phyloP scores from a whole-genome alignment of 2,113 vertebrate species.

The Suricata suricatta region DNA sequence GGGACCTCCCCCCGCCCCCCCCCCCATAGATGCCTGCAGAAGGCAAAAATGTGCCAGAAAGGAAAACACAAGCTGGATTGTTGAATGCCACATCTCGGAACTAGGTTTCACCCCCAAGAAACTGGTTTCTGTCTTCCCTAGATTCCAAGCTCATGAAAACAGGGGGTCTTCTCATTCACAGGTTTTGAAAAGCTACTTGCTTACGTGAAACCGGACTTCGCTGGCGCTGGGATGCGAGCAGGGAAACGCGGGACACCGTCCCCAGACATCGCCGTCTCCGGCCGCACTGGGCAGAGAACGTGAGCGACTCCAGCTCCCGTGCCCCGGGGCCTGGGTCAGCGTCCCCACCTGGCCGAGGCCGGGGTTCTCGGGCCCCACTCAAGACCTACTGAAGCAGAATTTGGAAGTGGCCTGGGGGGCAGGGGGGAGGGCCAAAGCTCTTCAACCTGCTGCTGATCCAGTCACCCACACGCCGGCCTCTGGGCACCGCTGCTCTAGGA shows the following conservation, averaged over 20 bases:
- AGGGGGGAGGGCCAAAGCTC: background rate
- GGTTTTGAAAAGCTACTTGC: background rate
- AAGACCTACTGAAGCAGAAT: slow-evolving; percentile 19
- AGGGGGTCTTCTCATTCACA: background rate
- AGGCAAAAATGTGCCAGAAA: background rate
- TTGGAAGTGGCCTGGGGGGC: background rate
- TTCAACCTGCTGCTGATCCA: background rate
- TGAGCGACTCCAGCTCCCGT: background rate
- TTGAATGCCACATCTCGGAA: slow-evolving; percentile 10
- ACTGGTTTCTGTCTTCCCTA: background rate
- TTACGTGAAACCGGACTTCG: background rate
- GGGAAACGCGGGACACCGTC: background rate
- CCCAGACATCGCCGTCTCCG: background rate
- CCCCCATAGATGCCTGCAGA: background rate
- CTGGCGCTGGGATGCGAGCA: background rate
- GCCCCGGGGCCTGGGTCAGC: background rate
- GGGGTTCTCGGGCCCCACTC: background rate
- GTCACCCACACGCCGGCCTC: background rate
- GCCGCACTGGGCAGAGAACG: background rate
- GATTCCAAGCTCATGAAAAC: background rate
- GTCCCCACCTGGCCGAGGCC: background rate
- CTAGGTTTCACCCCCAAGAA: background rate
- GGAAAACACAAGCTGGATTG: background rate
- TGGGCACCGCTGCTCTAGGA: background rate
- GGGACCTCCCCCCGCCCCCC: background rate